Percentiles rank a stretch among this genome's conserved stretches.
phyloP scores from a whole-genome alignment of 2,888 invertebrate genomes.

The Odontothrips loti region DNA sequence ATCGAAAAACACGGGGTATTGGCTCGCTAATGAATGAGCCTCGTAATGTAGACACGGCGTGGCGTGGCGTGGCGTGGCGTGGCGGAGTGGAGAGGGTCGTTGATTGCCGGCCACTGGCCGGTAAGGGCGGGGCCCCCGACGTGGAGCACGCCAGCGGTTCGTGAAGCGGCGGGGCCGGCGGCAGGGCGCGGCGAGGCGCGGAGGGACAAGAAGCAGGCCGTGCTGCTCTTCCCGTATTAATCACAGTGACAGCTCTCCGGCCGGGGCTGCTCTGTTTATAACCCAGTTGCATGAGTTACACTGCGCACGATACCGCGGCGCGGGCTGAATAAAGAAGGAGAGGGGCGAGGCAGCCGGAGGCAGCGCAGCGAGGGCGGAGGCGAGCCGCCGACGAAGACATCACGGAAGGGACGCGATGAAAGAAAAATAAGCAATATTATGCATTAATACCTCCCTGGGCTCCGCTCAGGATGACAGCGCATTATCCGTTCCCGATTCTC shows the following conservation, averaged over 20 bases:
- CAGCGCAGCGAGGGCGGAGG: not conserved
- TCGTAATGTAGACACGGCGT: not conserved
- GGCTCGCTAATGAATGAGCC: no score
- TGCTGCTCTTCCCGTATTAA: not conserved
- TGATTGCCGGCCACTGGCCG: no score
- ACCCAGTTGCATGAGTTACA: not conserved
- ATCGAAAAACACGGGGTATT: no score
- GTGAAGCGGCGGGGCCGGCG: no score
- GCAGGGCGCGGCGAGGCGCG: not conserved
- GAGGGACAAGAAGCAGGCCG: not conserved
- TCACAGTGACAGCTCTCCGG: not conserved
- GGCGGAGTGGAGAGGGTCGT: not conserved
- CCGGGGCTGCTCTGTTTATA: not conserved
- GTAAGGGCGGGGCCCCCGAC: no score
- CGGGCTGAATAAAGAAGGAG: not conserved
- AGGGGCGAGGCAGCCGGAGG: not conserved
- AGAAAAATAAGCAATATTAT: not conserved
- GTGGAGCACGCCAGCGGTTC: no score
- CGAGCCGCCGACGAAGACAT: no score
- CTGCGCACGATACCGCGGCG: not conserved
- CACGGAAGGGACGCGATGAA: not conserved
- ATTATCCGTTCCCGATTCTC: conserved; percentile 9
- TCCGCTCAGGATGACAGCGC: not conserved
- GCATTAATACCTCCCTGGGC: not conserved
- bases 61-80: not conserved